Percentiles rank a stretch among this genome's conserved stretches.
phyloP scores from a whole-genome alignment of 2,113 vertebrate species.

The Tauraco erythrolophus region DNA sequence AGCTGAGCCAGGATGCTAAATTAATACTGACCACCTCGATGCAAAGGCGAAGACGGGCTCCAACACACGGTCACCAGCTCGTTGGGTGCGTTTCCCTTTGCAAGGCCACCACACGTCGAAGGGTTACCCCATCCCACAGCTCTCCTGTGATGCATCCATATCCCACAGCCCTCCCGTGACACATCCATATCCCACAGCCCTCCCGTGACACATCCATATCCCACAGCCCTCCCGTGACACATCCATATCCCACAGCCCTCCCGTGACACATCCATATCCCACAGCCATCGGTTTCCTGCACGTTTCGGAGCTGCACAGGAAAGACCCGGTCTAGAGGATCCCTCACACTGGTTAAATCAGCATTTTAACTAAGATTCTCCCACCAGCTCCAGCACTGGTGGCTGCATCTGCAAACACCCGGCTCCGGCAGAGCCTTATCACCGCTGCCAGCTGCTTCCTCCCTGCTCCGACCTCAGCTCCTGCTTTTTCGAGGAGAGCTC shows the following conservation, averaged over 20 bases:
- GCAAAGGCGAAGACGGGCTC: neutral
- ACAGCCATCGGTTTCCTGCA: neutral
- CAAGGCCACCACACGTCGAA: neutral
- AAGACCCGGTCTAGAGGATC: neutral
- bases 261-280: neutral
- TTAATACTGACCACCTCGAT: neutral
- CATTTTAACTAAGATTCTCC: fast-evolving
- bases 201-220: neutral
- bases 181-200: fast-evolving
- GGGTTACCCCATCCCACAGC: neutral
- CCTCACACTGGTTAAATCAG: neutral
- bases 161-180: fast-evolving
- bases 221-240: fast-evolving
- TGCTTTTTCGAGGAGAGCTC: neutral
- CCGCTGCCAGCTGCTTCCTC: neutral
- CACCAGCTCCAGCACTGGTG: neutral
- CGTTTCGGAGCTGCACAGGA: fast-evolving
- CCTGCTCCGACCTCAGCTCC: neutral
- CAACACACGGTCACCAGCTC: no score
- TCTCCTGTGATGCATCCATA: neutral
- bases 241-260: fast-evolving
- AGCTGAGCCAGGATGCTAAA: neutral
- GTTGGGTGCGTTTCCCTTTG: neutral
- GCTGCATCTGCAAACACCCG: neutral
- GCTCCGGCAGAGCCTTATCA: neutral